Evolutionary conservation across 2,113 vertebrate species (phyloP).

Genomic region (Megaleporinus macrocephalus): DNA sequence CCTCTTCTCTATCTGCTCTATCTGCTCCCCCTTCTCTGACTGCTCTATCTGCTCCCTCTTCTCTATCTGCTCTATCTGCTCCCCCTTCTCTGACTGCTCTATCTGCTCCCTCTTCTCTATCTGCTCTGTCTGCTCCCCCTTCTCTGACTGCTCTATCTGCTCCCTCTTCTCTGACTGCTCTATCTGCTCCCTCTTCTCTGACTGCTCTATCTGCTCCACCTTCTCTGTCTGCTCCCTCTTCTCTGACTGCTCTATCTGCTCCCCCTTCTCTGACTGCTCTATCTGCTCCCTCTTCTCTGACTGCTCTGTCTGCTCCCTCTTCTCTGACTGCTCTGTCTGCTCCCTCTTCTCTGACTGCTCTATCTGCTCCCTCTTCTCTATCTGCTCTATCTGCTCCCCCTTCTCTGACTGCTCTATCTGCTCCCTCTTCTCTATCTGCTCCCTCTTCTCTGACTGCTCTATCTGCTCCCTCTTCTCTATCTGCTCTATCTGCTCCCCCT

Average conservation of each 20-base stretch:
- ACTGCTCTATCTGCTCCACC: slow-evolving; percentile 74
- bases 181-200: slow-evolving; percentile 83
- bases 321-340: slow-evolving; percentile 26
- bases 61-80: slow-evolving; percentile 80
- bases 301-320: slow-evolving; percentile 46
- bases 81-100: slow-evolving; percentile 73
- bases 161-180: no score
- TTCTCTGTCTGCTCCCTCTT: slow-evolving; percentile 88
- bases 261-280: slow-evolving; percentile 73
- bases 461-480: slow-evolving; percentile 55
- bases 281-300: slow-evolving; percentile 58
- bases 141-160: neutral
- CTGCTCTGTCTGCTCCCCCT: slow-evolving; percentile 88
- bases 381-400: slow-evolving; percentile 45
- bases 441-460: no score
- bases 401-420: slow-evolving; percentile 26
- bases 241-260: slow-evolving; percentile 76
- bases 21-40: slow-evolving; percentile 81
- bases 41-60: no score
- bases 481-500: slow-evolving; percentile 45
- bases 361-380: slow-evolving; percentile 53
- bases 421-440: no score
- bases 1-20: slow-evolving; percentile 75
- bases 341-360: slow-evolving; percentile 58
- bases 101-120: slow-evolving; percentile 80